Base-by-base conservation (phyloP, 2,113 vertebrate genomes). In the Rhagologus leucostigma region DNA sequence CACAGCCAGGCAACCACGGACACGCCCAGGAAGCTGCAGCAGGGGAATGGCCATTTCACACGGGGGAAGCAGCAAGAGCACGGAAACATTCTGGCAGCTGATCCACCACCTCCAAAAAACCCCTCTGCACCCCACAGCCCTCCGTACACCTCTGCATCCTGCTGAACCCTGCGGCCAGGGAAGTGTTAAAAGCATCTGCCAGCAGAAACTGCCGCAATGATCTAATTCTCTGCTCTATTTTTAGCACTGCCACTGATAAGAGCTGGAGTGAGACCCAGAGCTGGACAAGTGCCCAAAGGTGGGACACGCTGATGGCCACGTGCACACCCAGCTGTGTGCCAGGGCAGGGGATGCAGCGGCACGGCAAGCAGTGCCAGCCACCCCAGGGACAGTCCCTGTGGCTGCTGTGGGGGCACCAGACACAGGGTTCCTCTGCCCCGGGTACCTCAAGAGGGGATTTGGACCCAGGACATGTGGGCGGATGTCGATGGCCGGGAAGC, bases 341-440 rank as follows among this genome's bases (percentile, higher is more conserved):
- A 62, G 81, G 41, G 55, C 37, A 46, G 42, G n/a, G 82, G 67
- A 30, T 8, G 44, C n/a, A 32, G 52, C 53, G 47, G 27, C 49
- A 53, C 0, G 1, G 49, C 32, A 6, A 27, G 60, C 0, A 0
- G 67, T 16, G 53, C 29, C 60, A 23, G 57, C 46, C 46, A 0
- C 21, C 59, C 13, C 11, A 0, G 0, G 53, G 37, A 65, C 2
- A 13, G 27, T 2, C 22, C 65, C 80, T 56, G 27, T 2, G 44
- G 30, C 63, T 29, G 56, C 85, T 52, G 6, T 4, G 49, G 55
- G n/a, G 29, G 4, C 57, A 57, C 23, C 16, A 26, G 16, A 13
- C 46, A 39, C 0, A 0, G n/a, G n/a, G 23, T 16, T 30, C 70
- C 64, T 41, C 71, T 75, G 49, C 37, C 73, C 46, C 1, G 5